These are phyloP conservation scores for pig (Sus scrofa) DNA, from an alignment of 2,113 vertebrate genomes.

Conservation along the genomic window T2T-Sscrofa CM000819.6:74289001-74289500, in stretches of 20 bases:
- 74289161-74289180: neutral
- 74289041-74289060: neutral
- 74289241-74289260: neutral
- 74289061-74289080: neutral
- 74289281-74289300: neutral
- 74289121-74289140: neutral
- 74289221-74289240: neutral
- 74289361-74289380: neutral
- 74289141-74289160: neutral
- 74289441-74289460: neutral
- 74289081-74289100: neutral
- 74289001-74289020: neutral
- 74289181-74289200: neutral
- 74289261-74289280: neutral
- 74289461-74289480: neutral
- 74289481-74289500: neutral
- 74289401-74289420: neutral
- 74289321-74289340: neutral
- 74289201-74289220: neutral
- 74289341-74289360: neutral
- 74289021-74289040: neutral
- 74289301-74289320: neutral
- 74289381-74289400: neutral
- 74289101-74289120: neutral
- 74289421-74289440: slow-evolving; percentile 28